Percentiles rank a stretch among this genome's conserved stretches.
Conservation (phyloP, 1,140 invertebrate species). For the Leguminivora glycinivorella region DNA sequence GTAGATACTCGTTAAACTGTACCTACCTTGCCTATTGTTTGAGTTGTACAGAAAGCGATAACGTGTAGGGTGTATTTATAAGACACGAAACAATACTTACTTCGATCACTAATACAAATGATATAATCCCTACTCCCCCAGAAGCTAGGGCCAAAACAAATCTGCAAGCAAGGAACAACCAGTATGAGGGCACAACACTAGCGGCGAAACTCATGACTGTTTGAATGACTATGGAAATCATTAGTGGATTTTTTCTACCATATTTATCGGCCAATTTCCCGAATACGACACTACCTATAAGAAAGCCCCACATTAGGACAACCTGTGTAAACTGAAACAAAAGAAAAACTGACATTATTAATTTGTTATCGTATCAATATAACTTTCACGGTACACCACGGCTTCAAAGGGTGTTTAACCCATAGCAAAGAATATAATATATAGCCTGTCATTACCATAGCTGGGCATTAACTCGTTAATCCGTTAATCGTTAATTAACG, state of each 20-base stretch:
- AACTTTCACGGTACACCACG: too few relatives aligned
- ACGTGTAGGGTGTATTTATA: background rate
- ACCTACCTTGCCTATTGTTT: too few relatives aligned
- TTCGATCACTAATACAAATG: conserved; percentile 75
- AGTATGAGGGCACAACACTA: conserved; percentile 82
- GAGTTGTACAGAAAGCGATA: too few relatives aligned
- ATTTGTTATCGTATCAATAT: conserved; percentile 8
- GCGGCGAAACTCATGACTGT: conserved; percentile 80
- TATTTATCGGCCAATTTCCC: conserved; percentile 86
- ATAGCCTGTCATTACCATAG: too few relatives aligned
- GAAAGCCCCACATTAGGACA: conserved; percentile 87
- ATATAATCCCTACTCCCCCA: conserved; percentile 77
- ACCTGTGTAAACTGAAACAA: conserved; percentile 82
- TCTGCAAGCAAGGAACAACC: conserved; percentile 83
- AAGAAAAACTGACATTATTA: conserved; percentile 16
- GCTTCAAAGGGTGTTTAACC: too few relatives aligned
- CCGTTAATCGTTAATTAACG: too few relatives aligned
- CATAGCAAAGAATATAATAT: too few relatives aligned
- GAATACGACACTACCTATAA: conserved; percentile 84
- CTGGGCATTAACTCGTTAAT: too few relatives aligned
- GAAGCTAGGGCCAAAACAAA: conserved; percentile 85
- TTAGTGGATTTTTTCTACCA: conserved; percentile 79
- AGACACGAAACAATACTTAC: conserved; percentile 43
- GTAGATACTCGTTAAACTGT: too few relatives aligned
- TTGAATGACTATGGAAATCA: conserved; percentile 83